Evolutionary conservation across 2,797 vertebrate genomes (phyloP).

Genomic region (Urocyon cinereoargenteus): DNA sequence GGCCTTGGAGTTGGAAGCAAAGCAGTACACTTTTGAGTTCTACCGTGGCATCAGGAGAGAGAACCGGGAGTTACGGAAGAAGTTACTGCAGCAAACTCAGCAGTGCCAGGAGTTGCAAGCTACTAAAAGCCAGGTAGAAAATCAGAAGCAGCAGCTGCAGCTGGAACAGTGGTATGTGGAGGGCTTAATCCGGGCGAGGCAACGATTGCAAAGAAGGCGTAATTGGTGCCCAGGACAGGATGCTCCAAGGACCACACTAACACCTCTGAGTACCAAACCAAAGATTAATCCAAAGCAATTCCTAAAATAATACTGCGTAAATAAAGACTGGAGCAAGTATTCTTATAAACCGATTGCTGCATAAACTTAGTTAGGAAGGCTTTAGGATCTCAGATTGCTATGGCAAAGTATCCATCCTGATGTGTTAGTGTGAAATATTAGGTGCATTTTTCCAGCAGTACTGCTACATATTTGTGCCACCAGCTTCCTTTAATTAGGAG

Average conservation of each 20-base stretch:
- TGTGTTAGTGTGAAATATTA: background rate
- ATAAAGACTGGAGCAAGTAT: background rate
- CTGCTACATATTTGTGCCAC: conserved; percentile 12
- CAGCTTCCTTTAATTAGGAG: no score
- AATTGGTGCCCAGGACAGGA: background rate
- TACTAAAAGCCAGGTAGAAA: conserved; percentile 75
- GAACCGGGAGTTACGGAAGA: no score
- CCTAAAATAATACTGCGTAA: background rate
- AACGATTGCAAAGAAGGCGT: background rate
- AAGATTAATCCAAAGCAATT: conserved; percentile 47
- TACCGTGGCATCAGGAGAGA: no score
- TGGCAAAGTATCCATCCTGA: background rate
- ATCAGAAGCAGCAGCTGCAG: conserved; percentile 75
- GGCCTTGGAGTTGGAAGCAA: no score
- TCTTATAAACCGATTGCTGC: background rate
- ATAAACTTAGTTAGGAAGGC: background rate
- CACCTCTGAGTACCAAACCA: conserved; percentile 12
- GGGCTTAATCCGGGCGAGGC: conserved; percentile 67
- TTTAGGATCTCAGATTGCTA: background rate
- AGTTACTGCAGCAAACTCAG: conserved; percentile 70
- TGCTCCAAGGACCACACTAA: background rate
- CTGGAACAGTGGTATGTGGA: conserved; percentile 80
- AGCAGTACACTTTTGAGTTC: no score
- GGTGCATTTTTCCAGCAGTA: background rate
- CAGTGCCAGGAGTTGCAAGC: conserved; percentile 64